phyloP scores from a whole-genome alignment of 2,888 invertebrate genomes.

The Nebria salina region DNA sequence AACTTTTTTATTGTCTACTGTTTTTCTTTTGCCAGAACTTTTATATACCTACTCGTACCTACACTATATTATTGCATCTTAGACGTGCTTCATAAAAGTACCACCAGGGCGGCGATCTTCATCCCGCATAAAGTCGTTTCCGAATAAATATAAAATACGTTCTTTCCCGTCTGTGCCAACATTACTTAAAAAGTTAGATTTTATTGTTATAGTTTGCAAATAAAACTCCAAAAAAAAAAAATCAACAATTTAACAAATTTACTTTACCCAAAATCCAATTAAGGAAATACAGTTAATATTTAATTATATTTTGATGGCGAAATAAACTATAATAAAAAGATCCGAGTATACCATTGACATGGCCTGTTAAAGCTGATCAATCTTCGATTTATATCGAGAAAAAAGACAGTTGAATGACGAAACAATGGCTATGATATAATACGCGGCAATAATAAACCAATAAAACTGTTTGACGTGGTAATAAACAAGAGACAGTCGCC shows the following conservation, averaged over 20 bases:
- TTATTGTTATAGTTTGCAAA: neutral
- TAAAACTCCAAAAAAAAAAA: neutral
- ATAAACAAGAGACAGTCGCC: neutral
- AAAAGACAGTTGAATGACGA: neutral
- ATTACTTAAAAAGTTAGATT: neutral
- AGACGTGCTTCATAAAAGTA: neutral
- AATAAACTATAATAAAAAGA: neutral
- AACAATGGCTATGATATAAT: neutral
- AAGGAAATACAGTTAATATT: too few relatives aligned
- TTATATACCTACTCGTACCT: neutral
- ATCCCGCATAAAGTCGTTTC: neutral
- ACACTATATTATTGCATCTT: neutral
- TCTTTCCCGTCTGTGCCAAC: neutral
- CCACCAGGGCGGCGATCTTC: neutral
- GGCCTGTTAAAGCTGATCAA: neutral
- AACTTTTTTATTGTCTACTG: neutral
- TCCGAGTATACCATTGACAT: neutral
- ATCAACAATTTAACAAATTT: too few relatives aligned
- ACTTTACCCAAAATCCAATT: too few relatives aligned
- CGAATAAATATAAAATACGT: neutral
- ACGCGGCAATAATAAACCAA: neutral
- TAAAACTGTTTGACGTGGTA: neutral
- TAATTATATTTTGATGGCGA: neutral
- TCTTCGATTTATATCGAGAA: neutral
- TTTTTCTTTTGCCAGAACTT: neutral